These are phyloP conservation scores for Ageneiosus marmoratus DNA, from an alignment of 2,113 vertebrate genomes.

Conservation along the genomic window DNA sequence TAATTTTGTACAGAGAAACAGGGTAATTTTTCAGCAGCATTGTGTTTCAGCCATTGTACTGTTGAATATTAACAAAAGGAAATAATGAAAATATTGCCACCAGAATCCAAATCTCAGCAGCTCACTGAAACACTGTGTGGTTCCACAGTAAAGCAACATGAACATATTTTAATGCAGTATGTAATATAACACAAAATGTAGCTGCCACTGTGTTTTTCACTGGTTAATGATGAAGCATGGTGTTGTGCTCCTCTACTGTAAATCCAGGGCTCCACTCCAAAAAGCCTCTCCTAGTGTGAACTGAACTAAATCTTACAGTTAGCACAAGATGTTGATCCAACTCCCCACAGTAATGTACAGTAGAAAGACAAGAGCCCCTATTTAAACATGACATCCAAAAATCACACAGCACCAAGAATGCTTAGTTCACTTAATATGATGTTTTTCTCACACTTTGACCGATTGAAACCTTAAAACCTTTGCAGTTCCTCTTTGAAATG, in stretches of 20 bases:
- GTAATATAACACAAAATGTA: constrained; percentile 20
- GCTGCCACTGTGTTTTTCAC: constrained; percentile 27
- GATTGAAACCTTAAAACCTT: background rate
- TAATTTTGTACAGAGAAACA: background rate
- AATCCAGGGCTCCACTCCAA: constrained; percentile 28
- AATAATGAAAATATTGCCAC: background rate
- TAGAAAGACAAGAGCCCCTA: constrained; percentile 6
- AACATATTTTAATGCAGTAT: constrained; percentile 18
- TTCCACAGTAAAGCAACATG: constrained; percentile 24
- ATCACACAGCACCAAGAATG: background rate
- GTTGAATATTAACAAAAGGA: background rate
- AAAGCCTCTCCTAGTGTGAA: constrained; percentile 18
- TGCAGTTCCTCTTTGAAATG: background rate
- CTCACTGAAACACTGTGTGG: constrained; percentile 1
- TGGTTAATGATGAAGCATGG: constrained; percentile 34
- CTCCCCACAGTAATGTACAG: constrained; percentile 4
- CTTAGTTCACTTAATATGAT: background rate
- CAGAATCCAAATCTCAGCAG: background rate
- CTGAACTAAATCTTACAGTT: constrained; percentile 37
- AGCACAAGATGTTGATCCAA: constrained; percentile 22
- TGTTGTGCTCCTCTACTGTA: constrained; percentile 9
- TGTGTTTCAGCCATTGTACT: background rate
- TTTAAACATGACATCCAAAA: background rate
- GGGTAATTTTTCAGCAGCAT: background rate
- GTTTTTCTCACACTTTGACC: background rate